phyloP scores from a whole-genome alignment of 2,888 invertebrate species.

The Biston stratarius region DNA sequence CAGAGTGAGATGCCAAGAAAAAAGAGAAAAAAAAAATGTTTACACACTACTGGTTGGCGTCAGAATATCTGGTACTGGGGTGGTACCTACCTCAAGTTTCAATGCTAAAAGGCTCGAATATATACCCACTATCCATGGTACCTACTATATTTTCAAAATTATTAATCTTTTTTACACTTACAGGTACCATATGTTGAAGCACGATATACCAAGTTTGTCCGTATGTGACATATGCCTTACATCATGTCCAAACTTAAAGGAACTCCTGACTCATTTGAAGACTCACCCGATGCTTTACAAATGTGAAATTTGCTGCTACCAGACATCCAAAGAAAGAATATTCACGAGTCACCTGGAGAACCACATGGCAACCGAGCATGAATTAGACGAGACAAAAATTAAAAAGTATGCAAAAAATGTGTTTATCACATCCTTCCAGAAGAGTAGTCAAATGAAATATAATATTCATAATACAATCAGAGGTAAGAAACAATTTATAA shows the following conservation, averaged over 20 bases:
- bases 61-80: no score
- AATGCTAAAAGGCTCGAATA: no score
- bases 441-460: not conserved
- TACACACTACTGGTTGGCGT: no score
- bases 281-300: slow-evolving; percentile 50
- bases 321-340: slow-evolving; percentile 40
- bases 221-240: slow-evolving; percentile 62
- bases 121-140: no score
- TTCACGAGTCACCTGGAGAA: slow-evolving; percentile 52
- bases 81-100: no score
- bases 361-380: slow-evolving; percentile 41
- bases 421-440: not conserved
- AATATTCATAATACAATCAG: slow-evolving; percentile 45
- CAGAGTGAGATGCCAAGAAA: no score
- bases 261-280: slow-evolving; percentile 52
- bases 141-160: no score
- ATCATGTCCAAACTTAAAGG: slow-evolving; percentile 37
- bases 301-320: slow-evolving; percentile 58
- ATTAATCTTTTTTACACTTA: no score
- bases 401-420: no score
- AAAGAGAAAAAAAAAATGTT: no score
- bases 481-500: slow-evolving; percentile 41
- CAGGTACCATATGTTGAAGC: slow-evolving; percentile 56
- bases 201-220: slow-evolving; percentile 52
- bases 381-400: not conserved